Evolutionary conservation across 2,797 vertebrate species (phyloP).

Genomic region (Lutjanus argentimaculatus): DNA sequence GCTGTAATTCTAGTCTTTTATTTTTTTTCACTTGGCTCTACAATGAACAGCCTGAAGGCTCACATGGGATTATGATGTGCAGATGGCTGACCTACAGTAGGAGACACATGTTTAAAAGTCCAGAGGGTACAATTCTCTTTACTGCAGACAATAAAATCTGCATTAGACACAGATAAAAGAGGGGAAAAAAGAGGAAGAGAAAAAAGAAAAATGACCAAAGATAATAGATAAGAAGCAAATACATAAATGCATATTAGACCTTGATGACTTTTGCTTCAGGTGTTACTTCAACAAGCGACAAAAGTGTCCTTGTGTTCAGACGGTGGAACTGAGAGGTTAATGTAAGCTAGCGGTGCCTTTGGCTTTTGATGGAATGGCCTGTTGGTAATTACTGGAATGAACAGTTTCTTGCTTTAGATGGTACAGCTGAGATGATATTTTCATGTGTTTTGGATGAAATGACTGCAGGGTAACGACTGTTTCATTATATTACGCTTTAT

Average conservation of each 20-base stretch:
- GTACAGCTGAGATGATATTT: constrained; percentile 19
- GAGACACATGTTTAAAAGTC: constrained; percentile 30
- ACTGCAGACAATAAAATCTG: constrained; percentile 19
- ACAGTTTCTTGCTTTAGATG: constrained; percentile 5
- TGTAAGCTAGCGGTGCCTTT: not conserved
- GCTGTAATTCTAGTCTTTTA: not conserved
- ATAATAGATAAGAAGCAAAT: not conserved
- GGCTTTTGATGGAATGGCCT: constrained; percentile 22
- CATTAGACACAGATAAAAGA: not conserved
- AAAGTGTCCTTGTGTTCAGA: constrained; percentile 6
- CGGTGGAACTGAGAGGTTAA: not conserved
- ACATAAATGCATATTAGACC: not conserved
- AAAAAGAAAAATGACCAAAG: not conserved
- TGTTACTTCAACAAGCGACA: not conserved
- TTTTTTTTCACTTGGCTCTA: not conserved
- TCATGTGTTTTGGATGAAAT: constrained; percentile 25
- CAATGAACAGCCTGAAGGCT: not conserved
- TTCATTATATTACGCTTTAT: constrained; percentile 31
- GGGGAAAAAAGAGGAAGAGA: not conserved
- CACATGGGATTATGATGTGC: not conserved
- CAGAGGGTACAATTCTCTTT: constrained; percentile 10
- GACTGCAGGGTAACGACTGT: not conserved
- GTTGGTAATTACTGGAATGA: constrained; percentile 35
- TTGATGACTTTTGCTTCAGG: constrained; percentile 19
- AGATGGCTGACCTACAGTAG: constrained; percentile 33